Evolutionary conservation across 2,888 invertebrate species (phyloP).

Genomic region (Eilema sororculum): DNA sequence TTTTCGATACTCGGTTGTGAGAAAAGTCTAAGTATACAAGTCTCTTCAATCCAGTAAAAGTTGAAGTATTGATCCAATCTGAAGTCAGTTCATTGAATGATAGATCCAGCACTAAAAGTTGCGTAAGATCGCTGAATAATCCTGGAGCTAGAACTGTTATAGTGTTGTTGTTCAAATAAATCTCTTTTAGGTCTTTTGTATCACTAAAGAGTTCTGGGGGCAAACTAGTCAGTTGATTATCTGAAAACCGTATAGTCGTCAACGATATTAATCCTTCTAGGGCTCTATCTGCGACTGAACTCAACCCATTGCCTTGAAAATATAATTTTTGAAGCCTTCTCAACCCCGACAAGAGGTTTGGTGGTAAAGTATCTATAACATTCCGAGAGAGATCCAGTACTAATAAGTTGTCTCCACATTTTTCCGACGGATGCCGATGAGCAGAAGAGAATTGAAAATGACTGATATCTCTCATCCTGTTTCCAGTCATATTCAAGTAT

Average conservation of each 20-base stretch:
- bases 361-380: constrained; percentile 91
- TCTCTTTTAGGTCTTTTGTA: constrained; percentile 92
- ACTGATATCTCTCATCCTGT: constrained; percentile 91
- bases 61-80: constrained; percentile 94
- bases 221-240: constrained; percentile 93
- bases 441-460: constrained; percentile 90
- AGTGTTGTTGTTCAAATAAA: constrained; percentile 94
- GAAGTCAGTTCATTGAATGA: constrained; percentile 93
- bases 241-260: constrained; percentile 91
- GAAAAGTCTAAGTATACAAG: constrained; percentile 93
- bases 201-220: constrained; percentile 94
- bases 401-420: constrained; percentile 90
- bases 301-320: constrained; percentile 92
- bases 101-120: constrained; percentile 92
- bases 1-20: constrained; percentile 91
- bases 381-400: constrained; percentile 92
- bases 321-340: constrained; percentile 91
- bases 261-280: constrained; percentile 91
- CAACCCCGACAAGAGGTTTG: constrained; percentile 90
- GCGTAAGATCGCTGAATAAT: constrained; percentile 91
- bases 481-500: constrained; percentile 92
- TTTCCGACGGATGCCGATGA: constrained; percentile 86
- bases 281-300: constrained; percentile 92
- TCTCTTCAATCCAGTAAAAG: constrained; percentile 92
- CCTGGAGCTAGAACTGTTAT: constrained; percentile 93